Conservation (phyloP, 2,113 vertebrate species). For the Urocolius indicus region DNA sequence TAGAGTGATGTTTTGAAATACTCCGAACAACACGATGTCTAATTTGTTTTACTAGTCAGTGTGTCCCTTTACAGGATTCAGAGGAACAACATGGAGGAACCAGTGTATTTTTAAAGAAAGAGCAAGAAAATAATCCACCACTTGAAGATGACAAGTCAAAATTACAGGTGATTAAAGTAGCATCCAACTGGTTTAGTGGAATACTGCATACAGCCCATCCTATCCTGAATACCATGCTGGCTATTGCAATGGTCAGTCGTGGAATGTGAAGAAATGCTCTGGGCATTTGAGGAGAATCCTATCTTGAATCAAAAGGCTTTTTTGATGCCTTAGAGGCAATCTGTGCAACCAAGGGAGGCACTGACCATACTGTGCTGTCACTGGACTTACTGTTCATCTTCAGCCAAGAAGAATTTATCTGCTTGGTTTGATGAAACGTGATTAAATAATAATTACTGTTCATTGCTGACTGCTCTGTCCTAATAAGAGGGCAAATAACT, state of each 20-base stretch:
- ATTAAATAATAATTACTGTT: background rate
- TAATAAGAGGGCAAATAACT: background rate
- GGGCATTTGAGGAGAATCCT: background rate
- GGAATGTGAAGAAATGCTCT: background rate
- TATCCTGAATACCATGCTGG: background rate
- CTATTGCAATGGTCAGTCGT: background rate
- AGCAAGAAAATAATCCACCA: slow-evolving; percentile 45
- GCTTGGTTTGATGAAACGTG: background rate
- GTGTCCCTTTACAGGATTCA: slow-evolving; percentile 14
- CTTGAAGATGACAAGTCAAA: slow-evolving; percentile 84
- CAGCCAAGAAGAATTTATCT: background rate
- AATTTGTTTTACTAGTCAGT: background rate
- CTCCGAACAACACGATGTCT: background rate
- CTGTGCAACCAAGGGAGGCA: background rate
- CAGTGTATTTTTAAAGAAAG: slow-evolving; percentile 34
- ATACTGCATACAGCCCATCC: background rate
- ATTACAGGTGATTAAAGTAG: slow-evolving; percentile 80
- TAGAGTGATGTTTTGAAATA: background rate
- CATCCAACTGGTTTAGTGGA: background rate
- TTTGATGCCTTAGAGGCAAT: background rate
- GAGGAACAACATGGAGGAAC: background rate
- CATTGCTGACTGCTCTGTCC: background rate
- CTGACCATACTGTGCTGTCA: background rate
- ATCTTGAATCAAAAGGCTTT: background rate
- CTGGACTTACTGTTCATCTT: background rate